phyloP scores from a whole-genome alignment of 2,888 invertebrate genomes.

The Trichogramma evanescens region DNA sequence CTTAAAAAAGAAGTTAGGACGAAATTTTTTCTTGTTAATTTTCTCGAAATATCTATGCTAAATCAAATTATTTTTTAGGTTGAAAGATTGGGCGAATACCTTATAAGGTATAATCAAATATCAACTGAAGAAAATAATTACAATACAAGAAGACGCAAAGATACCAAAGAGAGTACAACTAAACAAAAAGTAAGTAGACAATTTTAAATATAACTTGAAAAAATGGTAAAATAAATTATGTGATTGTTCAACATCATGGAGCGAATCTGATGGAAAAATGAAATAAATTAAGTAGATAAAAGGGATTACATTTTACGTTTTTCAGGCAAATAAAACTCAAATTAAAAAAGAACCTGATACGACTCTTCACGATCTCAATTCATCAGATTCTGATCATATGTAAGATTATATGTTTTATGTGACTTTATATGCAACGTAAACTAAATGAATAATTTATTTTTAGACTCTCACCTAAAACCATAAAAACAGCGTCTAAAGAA shows the following conservation, averaged over 20 bases:
- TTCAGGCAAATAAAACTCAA: background rate
- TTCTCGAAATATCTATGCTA: background rate
- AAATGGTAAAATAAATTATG: constrained; percentile 7
- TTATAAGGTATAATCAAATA: background rate
- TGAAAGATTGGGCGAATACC: background rate
- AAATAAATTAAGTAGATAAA: background rate
- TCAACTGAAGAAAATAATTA: background rate
- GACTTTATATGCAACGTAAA: background rate
- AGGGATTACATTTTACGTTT: no score
- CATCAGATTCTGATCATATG: constrained; percentile 38
- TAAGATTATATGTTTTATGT: constrained; percentile 18
- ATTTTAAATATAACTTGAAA: background rate
- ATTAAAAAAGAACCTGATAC: constrained; percentile 10
- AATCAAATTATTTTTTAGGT: no score
- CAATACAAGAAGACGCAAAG: constrained; percentile 11
- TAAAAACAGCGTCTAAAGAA: constrained; percentile 11
- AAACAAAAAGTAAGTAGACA: constrained; percentile 13
- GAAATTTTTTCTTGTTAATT: background rate
- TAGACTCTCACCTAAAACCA: background rate
- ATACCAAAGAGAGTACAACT: constrained; percentile 14
- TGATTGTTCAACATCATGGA: constrained; percentile 26
- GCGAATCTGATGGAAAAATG: constrained; percentile 7
- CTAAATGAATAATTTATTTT: background rate
- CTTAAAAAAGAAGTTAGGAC: constrained; percentile 28
- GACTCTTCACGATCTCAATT: constrained; percentile 20